phyloP scores from a whole-genome alignment of 2,888 invertebrate species.

The Sphecodes monilicornis region DNA sequence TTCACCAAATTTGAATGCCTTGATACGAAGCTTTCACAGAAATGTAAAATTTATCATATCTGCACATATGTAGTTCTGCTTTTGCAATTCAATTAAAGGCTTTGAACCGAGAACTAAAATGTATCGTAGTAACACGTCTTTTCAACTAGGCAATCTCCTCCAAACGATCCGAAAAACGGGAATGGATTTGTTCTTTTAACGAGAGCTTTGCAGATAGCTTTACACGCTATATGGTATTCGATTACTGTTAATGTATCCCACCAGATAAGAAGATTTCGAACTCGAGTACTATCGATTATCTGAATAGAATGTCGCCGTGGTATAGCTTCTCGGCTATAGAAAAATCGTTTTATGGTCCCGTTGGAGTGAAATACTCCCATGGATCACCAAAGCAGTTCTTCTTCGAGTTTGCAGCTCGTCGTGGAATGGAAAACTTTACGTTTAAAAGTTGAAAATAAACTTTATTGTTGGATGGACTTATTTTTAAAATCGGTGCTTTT shows the following conservation, averaged over 20 bases:
- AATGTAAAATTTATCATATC: no score
- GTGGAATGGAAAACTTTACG: neutral
- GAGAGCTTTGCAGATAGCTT: conserved; percentile 41
- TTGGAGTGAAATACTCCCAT: neutral
- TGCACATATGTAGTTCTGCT: no score
- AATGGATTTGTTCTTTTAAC: conserved; percentile 47
- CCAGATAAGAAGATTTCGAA: conserved; percentile 21
- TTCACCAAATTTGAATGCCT: no score
- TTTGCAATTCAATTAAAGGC: neutral
- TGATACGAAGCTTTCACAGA: no score
- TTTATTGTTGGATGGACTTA: neutral
- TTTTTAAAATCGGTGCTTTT: neutral
- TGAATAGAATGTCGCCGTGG: conserved; percentile 14
- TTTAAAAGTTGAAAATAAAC: neutral
- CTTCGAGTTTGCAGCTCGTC: neutral
- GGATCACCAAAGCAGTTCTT: neutral
- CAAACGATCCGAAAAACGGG: conserved; percentile 6
- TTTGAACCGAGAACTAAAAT: neutral
- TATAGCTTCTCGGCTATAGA: no score
- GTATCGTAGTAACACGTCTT: neutral
- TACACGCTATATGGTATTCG: conserved; percentile 30
- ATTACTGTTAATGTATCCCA: conserved; percentile 46
- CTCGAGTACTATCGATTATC: neutral
- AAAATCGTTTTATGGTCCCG: neutral
- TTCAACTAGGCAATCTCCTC: conserved; percentile 5